phyloP scores from a whole-genome alignment of 2,797 vertebrate genomes.

The Pipistrellus pipistrellus region DNA sequence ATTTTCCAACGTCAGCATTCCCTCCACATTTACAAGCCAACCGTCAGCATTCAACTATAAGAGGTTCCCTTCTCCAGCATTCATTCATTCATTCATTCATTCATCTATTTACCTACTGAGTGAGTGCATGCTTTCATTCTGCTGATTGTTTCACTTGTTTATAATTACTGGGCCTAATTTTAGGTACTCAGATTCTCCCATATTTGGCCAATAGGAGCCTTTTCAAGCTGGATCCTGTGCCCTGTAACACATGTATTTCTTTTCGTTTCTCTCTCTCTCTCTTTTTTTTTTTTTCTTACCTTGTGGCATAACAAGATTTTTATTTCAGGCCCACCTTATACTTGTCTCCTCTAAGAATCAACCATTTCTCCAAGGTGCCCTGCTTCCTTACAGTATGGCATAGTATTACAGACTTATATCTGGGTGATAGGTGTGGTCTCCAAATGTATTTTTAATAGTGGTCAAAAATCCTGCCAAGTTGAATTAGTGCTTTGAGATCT shows the following conservation, averaged over 20 bases:
- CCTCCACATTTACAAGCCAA: neutral
- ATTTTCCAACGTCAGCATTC: neutral
- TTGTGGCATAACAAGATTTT: neutral
- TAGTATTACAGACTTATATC: neutral
- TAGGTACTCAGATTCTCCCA: neutral
- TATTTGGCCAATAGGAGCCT: neutral
- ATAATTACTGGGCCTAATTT: neutral
- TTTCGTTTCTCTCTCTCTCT: neutral
- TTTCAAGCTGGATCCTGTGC: neutral
- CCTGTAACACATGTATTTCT: neutral
- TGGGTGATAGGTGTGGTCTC: neutral
- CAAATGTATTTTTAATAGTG: neutral
- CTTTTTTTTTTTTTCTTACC: neutral
- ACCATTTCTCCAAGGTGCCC: neutral
- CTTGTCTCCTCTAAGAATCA: neutral
- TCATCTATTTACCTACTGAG: neutral
- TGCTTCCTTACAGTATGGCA: neutral
- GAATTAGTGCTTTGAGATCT: neutral
- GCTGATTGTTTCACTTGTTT: neutral
- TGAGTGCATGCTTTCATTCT: neutral
- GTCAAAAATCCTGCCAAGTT: neutral
- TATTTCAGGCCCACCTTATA: neutral
- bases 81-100: neutral
- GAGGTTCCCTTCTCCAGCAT: neutral
- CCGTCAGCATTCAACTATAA: neutral